Evolutionary conservation across 2,113 vertebrate genomes (phyloP).

Genomic region (Amazona vittata): DNA sequence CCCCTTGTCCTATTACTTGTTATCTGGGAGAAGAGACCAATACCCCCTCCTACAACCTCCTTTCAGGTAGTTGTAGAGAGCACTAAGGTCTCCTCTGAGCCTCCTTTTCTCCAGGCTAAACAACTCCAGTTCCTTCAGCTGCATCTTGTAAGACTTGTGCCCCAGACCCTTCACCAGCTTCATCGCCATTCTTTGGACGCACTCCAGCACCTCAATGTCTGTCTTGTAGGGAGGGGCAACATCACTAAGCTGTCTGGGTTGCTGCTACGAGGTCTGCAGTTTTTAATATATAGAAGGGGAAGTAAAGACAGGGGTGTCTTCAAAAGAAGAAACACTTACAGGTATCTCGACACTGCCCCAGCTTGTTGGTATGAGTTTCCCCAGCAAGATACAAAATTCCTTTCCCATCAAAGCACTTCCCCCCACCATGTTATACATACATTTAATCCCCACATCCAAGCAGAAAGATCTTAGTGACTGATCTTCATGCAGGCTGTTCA

Average conservation of each 20-base stretch:
- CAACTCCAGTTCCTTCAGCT: not conserved
- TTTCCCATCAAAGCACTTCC: not conserved
- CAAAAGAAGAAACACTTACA: not conserved
- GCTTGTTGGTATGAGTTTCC: not conserved
- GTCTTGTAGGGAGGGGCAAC: not conserved
- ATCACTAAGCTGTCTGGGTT: not conserved
- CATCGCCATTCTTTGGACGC: fast-evolving
- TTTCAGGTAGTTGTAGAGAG: not conserved
- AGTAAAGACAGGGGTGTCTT: not conserved
- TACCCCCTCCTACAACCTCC: not conserved
- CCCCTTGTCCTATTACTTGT: not conserved
- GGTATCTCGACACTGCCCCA: not conserved
- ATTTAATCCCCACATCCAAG: not conserved
- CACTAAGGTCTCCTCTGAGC: not conserved
- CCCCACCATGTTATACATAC: not conserved
- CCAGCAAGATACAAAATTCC: not conserved
- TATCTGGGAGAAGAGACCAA: not conserved
- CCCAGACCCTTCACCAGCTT: not conserved
- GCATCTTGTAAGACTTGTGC: not conserved
- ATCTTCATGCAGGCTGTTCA: not conserved
- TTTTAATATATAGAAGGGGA: not conserved
- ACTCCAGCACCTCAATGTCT: not conserved
- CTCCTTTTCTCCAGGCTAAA: not conserved
- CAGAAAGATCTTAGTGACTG: not conserved
- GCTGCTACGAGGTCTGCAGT: not conserved